A percentile compares a stretch with the other conserved stretches of the same genome.
Evolutionary conservation across 2,797 vertebrate species (phyloP).

Genomic region (Hyperoplus lanceolatus): DNA sequence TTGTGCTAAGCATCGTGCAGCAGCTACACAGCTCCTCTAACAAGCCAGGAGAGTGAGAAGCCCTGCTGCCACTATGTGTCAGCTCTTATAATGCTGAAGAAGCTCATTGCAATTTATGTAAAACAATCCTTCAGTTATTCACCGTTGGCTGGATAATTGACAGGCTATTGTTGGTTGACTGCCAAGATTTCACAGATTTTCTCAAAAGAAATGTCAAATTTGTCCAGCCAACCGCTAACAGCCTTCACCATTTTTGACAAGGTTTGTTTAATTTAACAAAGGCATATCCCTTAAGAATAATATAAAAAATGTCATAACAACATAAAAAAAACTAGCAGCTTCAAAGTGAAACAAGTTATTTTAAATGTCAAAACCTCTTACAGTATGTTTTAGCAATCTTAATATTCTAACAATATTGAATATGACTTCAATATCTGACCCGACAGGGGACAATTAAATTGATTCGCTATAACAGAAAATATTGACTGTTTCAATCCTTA

Average conservation of each 20-base stretch:
- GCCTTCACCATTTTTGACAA: constrained; percentile 61
- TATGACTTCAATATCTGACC: not conserved
- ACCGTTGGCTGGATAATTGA: constrained; percentile 73
- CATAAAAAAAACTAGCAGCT: constrained; percentile 29
- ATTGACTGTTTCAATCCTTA: not conserved
- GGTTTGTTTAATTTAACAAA: constrained; percentile 62
- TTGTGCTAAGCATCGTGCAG: constrained; percentile 47
- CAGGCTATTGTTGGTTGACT: constrained; percentile 67
- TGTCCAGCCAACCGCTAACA: constrained; percentile 40
- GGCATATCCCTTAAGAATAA: constrained; percentile 36
- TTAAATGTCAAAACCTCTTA: not conserved
- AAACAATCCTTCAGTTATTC: constrained; percentile 51
- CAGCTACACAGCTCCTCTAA: constrained; percentile 53
- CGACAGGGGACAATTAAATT: not conserved
- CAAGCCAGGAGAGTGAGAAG: constrained; percentile 57
- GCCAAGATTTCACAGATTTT: constrained; percentile 58
- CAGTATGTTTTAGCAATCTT: not conserved
- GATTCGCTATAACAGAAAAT: not conserved
- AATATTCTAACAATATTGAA: not conserved
- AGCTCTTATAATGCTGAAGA: constrained; percentile 59
- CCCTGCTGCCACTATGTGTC: constrained; percentile 51
- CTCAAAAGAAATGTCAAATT: constrained; percentile 62
- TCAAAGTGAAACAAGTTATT: not conserved
- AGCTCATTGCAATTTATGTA: constrained; percentile 66
- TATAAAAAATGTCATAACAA: constrained; percentile 42